Percentiles rank a stretch among this genome's conserved stretches.
phyloP scores from a whole-genome alignment of 1,140 invertebrate genomes.

The Caenorhabditis remanei region DNA sequence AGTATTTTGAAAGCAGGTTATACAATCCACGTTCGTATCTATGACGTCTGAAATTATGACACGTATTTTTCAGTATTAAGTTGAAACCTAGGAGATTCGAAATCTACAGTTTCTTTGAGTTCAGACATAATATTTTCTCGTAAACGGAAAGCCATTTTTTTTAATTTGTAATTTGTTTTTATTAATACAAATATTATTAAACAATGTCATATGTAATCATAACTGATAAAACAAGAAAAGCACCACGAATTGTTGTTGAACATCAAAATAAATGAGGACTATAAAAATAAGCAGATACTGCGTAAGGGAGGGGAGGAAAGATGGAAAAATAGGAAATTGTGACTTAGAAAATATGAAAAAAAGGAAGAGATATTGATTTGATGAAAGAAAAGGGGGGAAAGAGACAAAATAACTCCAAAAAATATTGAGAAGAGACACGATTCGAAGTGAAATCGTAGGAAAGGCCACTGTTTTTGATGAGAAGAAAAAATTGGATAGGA shows the following conservation, averaged over 20 bases:
- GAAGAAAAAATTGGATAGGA: not conserved
- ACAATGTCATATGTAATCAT: constrained; percentile 53
- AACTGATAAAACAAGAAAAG: constrained; percentile 55
- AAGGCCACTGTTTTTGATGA: constrained; percentile 42
- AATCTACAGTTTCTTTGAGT: no score
- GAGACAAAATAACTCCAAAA: not conserved
- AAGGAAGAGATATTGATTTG: constrained; percentile 19
- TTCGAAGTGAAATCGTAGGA: constrained; percentile 46
- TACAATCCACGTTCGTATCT: no score
- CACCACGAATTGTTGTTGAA: constrained; percentile 55
- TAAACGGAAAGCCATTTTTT: not conserved
- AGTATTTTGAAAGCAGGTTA: no score
- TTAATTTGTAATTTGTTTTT: constrained; percentile 5
- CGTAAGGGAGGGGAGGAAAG: not conserved
- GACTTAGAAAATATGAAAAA: not conserved
- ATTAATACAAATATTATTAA: constrained; percentile 49
- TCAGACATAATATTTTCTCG: no score
- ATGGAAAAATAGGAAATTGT: not conserved
- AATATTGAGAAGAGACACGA: not conserved
- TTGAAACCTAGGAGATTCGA: no score
- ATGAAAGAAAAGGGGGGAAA: constrained; percentile 32
- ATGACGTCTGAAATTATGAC: no score
- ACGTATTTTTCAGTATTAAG: no score
- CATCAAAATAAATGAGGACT: constrained; percentile 49
- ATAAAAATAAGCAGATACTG: constrained; percentile 10